These are phyloP conservation scores for Poeciliopsis occidentalis DNA, from an alignment of 2,113 vertebrate genomes.

Conservation along the genomic window DNA sequence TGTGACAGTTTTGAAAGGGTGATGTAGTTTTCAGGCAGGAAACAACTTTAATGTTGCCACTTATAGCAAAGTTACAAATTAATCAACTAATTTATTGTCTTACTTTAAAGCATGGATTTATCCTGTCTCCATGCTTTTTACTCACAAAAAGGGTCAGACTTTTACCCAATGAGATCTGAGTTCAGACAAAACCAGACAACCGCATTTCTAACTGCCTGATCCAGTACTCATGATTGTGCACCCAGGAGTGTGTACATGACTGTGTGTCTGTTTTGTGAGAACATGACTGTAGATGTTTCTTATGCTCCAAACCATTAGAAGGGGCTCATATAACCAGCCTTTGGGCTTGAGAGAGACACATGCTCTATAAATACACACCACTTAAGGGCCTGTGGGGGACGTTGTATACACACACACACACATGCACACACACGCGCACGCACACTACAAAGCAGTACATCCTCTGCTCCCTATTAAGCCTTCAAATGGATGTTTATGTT, in stretches of 20 bases:
- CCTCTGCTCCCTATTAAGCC: conserved; percentile 61
- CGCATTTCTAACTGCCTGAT: conserved; percentile 27
- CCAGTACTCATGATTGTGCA: conserved; percentile 23
- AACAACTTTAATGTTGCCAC: conserved; percentile 33
- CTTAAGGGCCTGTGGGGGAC: conserved; percentile 80
- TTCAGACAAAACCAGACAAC: conserved; percentile 45
- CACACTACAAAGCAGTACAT: conserved; percentile 43
- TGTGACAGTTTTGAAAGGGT: not conserved
- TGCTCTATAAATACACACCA: conserved; percentile 81
- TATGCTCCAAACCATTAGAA: conserved; percentile 76
- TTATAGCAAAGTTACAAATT: conserved; percentile 18
- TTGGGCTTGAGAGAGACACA: conserved; percentile 72
- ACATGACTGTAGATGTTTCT: conserved; percentile 73
- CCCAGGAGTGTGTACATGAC: not conserved
- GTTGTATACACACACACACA: conserved; percentile 37
- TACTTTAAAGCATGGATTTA: conserved; percentile 17
- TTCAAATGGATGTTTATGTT: conserved; percentile 71
- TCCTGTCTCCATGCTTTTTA: conserved; percentile 33
- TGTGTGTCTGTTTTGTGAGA: conserved; percentile 64
- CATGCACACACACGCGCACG: conserved; percentile 11
- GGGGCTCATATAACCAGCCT: conserved; percentile 77
- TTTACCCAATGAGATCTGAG: conserved; percentile 26
- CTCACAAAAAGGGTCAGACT: conserved; percentile 29
- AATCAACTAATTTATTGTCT: conserved; percentile 43
- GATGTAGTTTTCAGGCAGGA: conserved; percentile 14